These are phyloP conservation scores for Pseudococcus jackbeardsleyi DNA, from an alignment of 2,888 invertebrate species.

Conservation along the genomic window DNA sequence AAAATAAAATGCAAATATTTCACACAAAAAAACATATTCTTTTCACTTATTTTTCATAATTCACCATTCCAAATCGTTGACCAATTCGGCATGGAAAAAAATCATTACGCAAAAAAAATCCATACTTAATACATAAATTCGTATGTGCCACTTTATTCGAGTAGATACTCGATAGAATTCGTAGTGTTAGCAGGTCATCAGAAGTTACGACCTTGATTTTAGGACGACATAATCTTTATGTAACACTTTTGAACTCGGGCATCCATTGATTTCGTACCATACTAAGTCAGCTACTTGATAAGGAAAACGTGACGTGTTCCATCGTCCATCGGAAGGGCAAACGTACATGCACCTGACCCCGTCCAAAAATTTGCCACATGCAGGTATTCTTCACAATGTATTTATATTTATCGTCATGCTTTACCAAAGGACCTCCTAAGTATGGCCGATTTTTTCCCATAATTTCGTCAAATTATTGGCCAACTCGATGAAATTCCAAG, in stretches of 20 bases:
- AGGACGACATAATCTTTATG: conserved; percentile 47
- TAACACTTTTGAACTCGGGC: conserved; percentile 21
- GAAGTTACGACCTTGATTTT: conserved; percentile 41
- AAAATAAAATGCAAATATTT: too few relatives aligned
- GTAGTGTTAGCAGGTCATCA: conserved; percentile 23
- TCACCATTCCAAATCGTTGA: neutral
- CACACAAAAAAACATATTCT: too few relatives aligned
- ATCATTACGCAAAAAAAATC: conserved; percentile 14
- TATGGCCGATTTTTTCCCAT: neutral
- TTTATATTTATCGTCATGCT: neutral
- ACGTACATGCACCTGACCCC: conserved; percentile 14
- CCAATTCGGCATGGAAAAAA: neutral
- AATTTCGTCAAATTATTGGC: neutral
- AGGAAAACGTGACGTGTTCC: conserved; percentile 27
- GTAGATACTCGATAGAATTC: conserved; percentile 15
- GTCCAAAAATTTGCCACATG: neutral
- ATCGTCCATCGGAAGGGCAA: conserved; percentile 38
- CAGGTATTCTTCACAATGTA: neutral
- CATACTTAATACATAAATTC: neutral
- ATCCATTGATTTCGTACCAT: conserved; percentile 6
- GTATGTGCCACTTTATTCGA: conserved; percentile 19
- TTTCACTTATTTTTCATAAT: neutral
- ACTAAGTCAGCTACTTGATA: neutral
- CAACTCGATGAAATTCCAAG: neutral
- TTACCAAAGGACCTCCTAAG: neutral